A percentile compares a stretch with the other conserved stretches of the same genome.
Evolutionary conservation across 2,888 invertebrate genomes (phyloP).

Genomic region (Clusia tigrina): DNA sequence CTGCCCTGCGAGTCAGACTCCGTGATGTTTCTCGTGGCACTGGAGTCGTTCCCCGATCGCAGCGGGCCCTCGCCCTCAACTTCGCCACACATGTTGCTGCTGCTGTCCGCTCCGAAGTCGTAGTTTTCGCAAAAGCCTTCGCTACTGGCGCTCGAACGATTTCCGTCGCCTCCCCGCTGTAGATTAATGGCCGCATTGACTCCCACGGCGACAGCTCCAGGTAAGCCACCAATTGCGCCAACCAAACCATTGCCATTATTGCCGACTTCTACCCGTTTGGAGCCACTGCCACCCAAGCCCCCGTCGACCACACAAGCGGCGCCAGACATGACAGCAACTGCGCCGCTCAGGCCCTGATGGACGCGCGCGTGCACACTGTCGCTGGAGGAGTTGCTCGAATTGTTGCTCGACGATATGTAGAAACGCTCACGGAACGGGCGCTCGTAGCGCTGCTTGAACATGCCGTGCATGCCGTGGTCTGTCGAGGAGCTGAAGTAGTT

Average conservation of each 20-base stretch:
- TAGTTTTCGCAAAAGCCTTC: slow-evolving; percentile 97
- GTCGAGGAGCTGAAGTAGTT: slow-evolving; percentile 67
- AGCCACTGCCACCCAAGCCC: slow-evolving; percentile 19
- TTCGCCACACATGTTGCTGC: slow-evolving; percentile 67
- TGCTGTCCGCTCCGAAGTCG: slow-evolving; percentile 77
- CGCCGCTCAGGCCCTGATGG: slow-evolving; percentile 28
- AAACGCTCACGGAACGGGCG: slow-evolving; percentile 63
- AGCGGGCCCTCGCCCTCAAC: slow-evolving; percentile 45
- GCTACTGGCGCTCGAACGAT: slow-evolving; percentile 91
- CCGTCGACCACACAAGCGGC: background rate
- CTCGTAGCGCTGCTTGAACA: slow-evolving; percentile 59
- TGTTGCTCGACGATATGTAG: slow-evolving; percentile 55
- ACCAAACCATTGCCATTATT: slow-evolving; percentile 20
- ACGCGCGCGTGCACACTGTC: slow-evolving; percentile 55
- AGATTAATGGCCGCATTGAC: background rate
- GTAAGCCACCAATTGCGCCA: slow-evolving; percentile 9
- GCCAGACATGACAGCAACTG: slow-evolving; percentile 5
- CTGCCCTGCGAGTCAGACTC: slow-evolving; percentile 61
- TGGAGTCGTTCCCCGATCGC: slow-evolving; percentile 30
- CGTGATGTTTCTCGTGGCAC: slow-evolving; percentile 40
- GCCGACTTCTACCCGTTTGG: slow-evolving; percentile 15
- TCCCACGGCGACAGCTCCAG: slow-evolving; percentile 12
- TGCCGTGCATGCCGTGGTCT: slow-evolving; percentile 66
- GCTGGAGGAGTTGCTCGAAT: slow-evolving; percentile 54
- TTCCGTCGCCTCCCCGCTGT: slow-evolving; percentile 69